These are phyloP conservation scores for Peromyscus attwateri DNA, from an alignment of 2,797 vertebrate species.

Conservation along the genomic window DNA sequence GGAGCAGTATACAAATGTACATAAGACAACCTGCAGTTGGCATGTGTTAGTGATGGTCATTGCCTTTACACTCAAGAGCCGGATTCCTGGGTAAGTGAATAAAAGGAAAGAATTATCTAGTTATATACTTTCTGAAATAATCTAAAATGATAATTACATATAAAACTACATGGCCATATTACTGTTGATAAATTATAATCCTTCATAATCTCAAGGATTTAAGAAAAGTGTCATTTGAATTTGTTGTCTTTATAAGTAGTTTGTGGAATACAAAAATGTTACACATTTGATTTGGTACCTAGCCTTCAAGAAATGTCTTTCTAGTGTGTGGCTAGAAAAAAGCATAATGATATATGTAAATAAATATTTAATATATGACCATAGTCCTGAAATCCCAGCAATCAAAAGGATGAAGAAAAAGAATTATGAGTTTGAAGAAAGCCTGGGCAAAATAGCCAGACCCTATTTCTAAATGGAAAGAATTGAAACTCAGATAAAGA, in stretches of 20 bases:
- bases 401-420: background rate
- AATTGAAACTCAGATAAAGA: background rate
- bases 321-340: background rate
- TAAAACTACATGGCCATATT: background rate
- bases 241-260: background rate
- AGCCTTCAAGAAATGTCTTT: background rate
- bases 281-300: background rate
- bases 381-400: background rate
- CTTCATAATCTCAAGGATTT: background rate
- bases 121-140: background rate
- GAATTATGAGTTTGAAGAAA: background rate
- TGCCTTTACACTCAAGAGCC: background rate
- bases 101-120: background rate
- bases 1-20: background rate
- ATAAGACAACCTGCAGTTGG: background rate
- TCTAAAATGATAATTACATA: background rate
- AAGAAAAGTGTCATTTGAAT: background rate
- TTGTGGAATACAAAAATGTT: background rate
- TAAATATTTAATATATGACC: background rate
- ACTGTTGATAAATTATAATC: constrained; percentile 7
- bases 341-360: background rate
- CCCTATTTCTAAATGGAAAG: background rate
- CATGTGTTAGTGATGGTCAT: background rate
- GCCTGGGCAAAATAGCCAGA: background rate
- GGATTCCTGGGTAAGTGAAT: background rate